Evolutionary conservation across 2,888 invertebrate genomes (phyloP), one percentile per base, ranked within the genome.

Genomic region (Ecliptopera silaceata): DNA sequence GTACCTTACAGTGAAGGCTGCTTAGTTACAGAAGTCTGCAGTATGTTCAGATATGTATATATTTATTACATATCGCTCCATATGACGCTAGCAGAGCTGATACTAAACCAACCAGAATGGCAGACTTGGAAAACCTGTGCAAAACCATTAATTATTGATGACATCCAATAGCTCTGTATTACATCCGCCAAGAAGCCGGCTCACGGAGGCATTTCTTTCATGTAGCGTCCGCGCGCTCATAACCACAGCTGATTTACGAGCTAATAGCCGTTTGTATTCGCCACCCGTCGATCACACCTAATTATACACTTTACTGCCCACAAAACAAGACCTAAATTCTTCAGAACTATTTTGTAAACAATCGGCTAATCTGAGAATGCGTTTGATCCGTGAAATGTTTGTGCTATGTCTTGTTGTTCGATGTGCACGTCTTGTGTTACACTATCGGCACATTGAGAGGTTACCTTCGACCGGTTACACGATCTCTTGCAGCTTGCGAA

Each of bases 301-400:
- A 66, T 66, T 64, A 64, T 66, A 63, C 52, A 54, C 63, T 68
- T 66, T 66, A 68, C 59, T 56, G 56, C 60, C 54, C 47, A 54
- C 59, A 61, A 56, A 66, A 64, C 68, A 64, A 64, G 61, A 57
- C 57, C 66, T 57, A 56, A 36, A 66, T 64, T 66, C 60, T 60
- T 44, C 26, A 43, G 50, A 41, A 39, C 39, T 66, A 49, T 64
- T 60, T 57, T 46, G 58, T 64, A 68, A 66, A 66, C 66, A 62
- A 15, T 42, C 38, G n/a, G 56, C 64, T 67, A 60, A 64, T 59
- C 60, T 41, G 61, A 54, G 38, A 44, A 39, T 49, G 36, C 58
- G 57, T 62, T 64, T 64, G 62, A 62, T 64, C 62, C 38, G 45
- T 36, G 17, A 15, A 59, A 49, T 59, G 55, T 59, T 58, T 62